phyloP scores from a whole-genome alignment of 1,140 invertebrate species.

The Drosophila subpulchrella region DNA sequence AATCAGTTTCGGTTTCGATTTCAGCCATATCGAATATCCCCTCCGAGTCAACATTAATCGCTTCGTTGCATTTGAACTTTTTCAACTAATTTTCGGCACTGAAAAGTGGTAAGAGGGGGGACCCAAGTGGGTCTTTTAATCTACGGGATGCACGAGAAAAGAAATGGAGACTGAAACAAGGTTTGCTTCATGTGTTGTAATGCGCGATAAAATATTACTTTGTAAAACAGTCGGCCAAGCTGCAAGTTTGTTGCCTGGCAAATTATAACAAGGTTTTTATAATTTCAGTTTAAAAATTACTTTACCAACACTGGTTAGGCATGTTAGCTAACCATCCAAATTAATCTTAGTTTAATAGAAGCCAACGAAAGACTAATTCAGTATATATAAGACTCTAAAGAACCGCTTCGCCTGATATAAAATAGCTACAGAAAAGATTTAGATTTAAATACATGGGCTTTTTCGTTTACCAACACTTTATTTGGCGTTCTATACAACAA shows the following conservation, averaged over 20 bases:
- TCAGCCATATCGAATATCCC: slow-evolving; percentile 31
- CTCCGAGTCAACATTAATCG: slow-evolving; percentile 33
- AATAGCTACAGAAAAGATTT: too few relatives aligned
- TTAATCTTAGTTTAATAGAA: neutral
- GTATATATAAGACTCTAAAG: neutral
- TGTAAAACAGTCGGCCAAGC: slow-evolving; percentile 7
- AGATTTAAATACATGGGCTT: too few relatives aligned
- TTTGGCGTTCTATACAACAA: too few relatives aligned
- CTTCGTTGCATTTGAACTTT: slow-evolving; percentile 34
- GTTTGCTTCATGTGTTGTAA: slow-evolving; percentile 1
- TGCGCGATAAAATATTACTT: slow-evolving; percentile 7
- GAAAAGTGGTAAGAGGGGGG: slow-evolving; percentile 2
- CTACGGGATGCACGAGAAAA: slow-evolving; percentile 17
- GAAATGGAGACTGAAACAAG: slow-evolving; percentile 24
- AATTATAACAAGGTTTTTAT: too few relatives aligned
- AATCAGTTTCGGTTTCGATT: slow-evolving; percentile 35
- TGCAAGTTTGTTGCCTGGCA: slow-evolving; percentile 11
- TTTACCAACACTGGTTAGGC: too few relatives aligned
- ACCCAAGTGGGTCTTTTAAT: slow-evolving; percentile 18
- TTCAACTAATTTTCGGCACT: slow-evolving; percentile 26
- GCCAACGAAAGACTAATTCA: neutral
- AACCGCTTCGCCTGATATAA: neutral
- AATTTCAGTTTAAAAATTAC: too few relatives aligned
- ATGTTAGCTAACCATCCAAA: neutral
- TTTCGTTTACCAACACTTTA: neutral